Evolutionary conservation across 2,888 invertebrate genomes (phyloP), one percentile per base, ranked within the genome.

Genomic region (Himalopsyche japonica): DNA sequence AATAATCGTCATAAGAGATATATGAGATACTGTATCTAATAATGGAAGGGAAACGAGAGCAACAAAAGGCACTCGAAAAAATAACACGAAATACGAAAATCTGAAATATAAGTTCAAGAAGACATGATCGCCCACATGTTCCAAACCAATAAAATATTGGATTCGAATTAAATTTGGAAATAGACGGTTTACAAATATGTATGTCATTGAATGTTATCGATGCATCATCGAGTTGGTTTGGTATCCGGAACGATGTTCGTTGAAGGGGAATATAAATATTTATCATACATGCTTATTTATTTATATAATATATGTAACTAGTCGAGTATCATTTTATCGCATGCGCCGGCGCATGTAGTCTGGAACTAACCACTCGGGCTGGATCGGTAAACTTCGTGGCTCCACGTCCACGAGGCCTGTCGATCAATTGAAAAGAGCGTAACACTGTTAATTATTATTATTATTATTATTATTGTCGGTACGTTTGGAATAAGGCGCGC

Each of bases 351-450:
- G 76, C 47, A 81, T 32, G 81, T 70, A 27, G 34, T 18, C 81
- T 18, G 70, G 43, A 30, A 47, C 70, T 70, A 70, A 70, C 30
- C 15, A 70, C 27, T 27, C 77, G 18, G 57, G 2, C 34, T 47
- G 77, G 48, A 78, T 76, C 83, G 80, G 83, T 47, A 79, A n/a
- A 79, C 34, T 48, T 79, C 64, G 78, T 18, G 64, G 76, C 27
- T 64, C 18, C 70, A 49, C 83, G 77, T 34, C 57, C 82, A 49
- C 49, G 79, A 76, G 81, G 49, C 82, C 76, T 57, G 81, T 48
- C 78, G 76, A 34, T 85, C 83, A 83, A 86, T 86, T 84, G 86
- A 86, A 86, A 84, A 30, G 84, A 86, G 86, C 82, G 81, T 82
- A 86, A 86, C 86, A 83, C 80, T 76, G 80, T 83, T 86, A 86